Evolutionary conservation across 2,888 invertebrate species (phyloP), one percentile per base, ranked within the genome.

Genomic region (Drosophila hamatofila): DNA sequence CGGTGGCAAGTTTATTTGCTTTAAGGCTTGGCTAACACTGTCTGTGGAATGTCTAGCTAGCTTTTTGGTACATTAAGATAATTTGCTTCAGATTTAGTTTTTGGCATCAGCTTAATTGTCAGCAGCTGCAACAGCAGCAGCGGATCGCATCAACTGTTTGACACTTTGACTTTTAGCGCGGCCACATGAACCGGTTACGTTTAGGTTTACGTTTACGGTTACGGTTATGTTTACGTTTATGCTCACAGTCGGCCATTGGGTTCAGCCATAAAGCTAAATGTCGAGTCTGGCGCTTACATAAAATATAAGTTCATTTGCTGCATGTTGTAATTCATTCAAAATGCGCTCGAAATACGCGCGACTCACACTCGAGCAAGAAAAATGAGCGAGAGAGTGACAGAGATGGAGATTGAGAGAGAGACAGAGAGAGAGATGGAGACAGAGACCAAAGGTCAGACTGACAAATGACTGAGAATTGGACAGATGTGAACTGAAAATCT

Each of bases 101-200:
- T 63, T 71, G 57, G 57, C 42, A 41, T 52, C 39, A 44, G 42
- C 72, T 85, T 83, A 80, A 85, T 80, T 80, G 73, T 64, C 59
- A 30, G 57, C 72, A 56, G 66, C 64, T 65, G 70, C 70, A 46
- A 37, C 68, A 37, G 39, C 69, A 67, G 59, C 57, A 44, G 21
- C 58, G 65, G 73, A 78, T 80, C 78, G 63, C 41, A 73, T 72
- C 85, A 79, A 72, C 80, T 70, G 61, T 68, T 72, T 71, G 88
- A 84, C 85, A 75, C 84, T 81, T 82, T 84, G 89, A 74, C 75
- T 81, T 69, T 78, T 78, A 64, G 66, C 42, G 67, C 62, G 78
- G 52, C 68, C 78, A 65, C 62, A 60, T 60, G 85, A 82, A 88
- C 85, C 83, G 82, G 83, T 81, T 75, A 61, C 67, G 57, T 60